phyloP scores from a whole-genome alignment of 2,888 invertebrate species.

The Asteroscopus sphinx region DNA sequence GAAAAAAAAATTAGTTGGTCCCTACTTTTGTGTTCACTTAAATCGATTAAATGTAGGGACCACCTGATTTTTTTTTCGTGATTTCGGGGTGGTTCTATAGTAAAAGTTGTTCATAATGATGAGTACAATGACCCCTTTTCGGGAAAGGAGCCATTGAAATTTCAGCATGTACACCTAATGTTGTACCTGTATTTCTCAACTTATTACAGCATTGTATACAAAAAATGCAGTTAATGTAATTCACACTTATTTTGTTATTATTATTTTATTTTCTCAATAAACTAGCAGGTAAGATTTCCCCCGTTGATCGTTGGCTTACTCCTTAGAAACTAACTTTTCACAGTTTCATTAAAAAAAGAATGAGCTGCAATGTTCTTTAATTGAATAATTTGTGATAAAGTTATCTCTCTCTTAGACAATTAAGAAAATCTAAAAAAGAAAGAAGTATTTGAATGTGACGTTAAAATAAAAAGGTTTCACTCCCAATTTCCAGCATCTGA shows the following conservation, averaged over 20 bases:
- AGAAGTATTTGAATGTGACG: not conserved
- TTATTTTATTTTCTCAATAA: conserved; percentile 11
- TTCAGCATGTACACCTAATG: too few relatives aligned
- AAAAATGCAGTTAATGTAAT: too few relatives aligned
- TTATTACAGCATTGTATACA: too few relatives aligned
- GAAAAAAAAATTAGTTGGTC: too few relatives aligned
- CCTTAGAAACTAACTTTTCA: conserved; percentile 6
- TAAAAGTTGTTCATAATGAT: too few relatives aligned
- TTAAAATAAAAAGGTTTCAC: conserved; percentile 2
- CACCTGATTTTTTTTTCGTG: too few relatives aligned
- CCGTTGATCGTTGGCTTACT: conserved; percentile 3
- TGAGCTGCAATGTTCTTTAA: conserved; percentile 3
- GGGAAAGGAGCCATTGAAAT: too few relatives aligned
- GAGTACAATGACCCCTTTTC: too few relatives aligned
- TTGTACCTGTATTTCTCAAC: too few relatives aligned
- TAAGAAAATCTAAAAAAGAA: conserved; percentile 8
- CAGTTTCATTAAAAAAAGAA: conserved; percentile 5
- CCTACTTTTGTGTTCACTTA: too few relatives aligned
- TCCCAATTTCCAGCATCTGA: conserved; percentile 13
- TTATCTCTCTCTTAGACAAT: conserved; percentile 6
- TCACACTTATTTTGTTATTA: conserved; percentile 15
- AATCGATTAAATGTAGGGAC: too few relatives aligned
- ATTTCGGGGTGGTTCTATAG: too few relatives aligned
- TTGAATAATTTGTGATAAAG: conserved; percentile 27
- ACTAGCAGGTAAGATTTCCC: conserved; percentile 14